phyloP scores from a whole-genome alignment of 2,113 vertebrate genomes.

The Haemorhous mexicanus region DNA sequence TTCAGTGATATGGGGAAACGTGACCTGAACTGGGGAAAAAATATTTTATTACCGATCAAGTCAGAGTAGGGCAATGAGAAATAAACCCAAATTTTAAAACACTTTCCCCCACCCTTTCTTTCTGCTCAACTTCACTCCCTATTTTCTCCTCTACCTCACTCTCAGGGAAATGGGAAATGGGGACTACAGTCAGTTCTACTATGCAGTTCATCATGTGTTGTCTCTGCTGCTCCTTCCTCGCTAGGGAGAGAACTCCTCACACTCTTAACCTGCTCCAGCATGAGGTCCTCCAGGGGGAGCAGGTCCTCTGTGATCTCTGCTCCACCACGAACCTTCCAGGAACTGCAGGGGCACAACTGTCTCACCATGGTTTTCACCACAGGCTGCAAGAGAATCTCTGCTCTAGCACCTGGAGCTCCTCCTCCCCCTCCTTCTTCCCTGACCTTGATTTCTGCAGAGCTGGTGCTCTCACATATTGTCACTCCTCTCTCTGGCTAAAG shows the following conservation, averaged over 20 bases:
- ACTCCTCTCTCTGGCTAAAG: background rate
- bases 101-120: background rate
- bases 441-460: background rate
- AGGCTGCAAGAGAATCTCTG: background rate
- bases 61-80: background rate
- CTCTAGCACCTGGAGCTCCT: background rate
- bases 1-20: background rate
- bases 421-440: background rate
- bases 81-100: background rate
- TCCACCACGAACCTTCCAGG: background rate
- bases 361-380: background rate
- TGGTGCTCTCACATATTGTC: background rate
- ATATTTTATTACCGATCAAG: background rate
- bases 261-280: background rate
- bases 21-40: background rate
- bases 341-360: background rate
- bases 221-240: background rate
- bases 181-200: fast-evolving
- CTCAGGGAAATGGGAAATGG: background rate
- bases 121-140: background rate
- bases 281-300: background rate
- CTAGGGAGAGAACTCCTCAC: background rate
- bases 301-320: background rate
- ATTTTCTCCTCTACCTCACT: background rate
- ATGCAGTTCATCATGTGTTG: background rate